Conservation (phyloP, 2,888 invertebrate species). For the Sesamia inferens region DNA sequence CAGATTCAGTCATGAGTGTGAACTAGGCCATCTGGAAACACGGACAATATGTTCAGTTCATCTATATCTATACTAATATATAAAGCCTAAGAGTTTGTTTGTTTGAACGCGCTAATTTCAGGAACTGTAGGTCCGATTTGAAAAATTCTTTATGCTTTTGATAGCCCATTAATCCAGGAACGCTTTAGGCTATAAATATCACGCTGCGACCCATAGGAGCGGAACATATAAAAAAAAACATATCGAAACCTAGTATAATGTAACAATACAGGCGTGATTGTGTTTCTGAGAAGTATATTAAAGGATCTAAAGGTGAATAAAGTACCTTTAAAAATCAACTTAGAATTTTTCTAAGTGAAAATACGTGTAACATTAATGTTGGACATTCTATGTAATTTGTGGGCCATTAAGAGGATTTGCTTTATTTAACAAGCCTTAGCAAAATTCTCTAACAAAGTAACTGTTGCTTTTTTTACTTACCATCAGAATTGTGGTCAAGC, state of each 20-base stretch:
- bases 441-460: background rate
- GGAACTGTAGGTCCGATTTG: no score
- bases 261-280: conserved; percentile 30
- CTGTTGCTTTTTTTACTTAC: background rate
- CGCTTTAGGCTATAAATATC: no score
- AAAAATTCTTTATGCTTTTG: no score
- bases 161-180: no score
- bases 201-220: no score
- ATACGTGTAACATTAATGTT: conserved; percentile 9
- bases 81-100: no score
- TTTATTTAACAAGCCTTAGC: background rate
- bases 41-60: conserved; percentile 24
- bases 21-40: conserved; percentile 47
- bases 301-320: conserved; percentile 17
- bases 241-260: no score
- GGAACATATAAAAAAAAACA: no score
- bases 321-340: conserved; percentile 12
- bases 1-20: conserved; percentile 47
- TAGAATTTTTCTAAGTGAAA: conserved; percentile 15
- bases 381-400: background rate
- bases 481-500: background rate
- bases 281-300: conserved; percentile 33
- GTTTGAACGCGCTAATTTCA: no score
- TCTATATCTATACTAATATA: no score
- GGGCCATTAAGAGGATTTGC: background rate